Evolutionary conservation across 2,888 invertebrate species (phyloP).

Genomic region (Eupithecia dodoneata): DNA sequence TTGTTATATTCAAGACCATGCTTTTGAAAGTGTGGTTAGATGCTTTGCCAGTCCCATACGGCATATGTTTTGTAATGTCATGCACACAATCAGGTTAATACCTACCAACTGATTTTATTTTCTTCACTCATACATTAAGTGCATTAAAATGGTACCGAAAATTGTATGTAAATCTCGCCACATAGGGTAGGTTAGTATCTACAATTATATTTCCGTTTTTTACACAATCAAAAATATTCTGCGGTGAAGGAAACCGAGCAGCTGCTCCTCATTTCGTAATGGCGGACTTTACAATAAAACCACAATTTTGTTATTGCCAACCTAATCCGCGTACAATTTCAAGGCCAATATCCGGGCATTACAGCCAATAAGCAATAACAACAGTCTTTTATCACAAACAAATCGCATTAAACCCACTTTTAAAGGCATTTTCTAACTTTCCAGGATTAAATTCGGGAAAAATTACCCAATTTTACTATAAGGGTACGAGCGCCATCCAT

Average conservation of each 20-base stretch:
- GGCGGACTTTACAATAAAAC: background rate
- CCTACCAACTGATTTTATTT: background rate
- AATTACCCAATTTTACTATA: constrained; percentile 63
- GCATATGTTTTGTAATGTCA: background rate
- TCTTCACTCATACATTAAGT: background rate
- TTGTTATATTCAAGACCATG: background rate
- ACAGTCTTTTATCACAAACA: constrained; percentile 34
- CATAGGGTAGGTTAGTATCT: too few species aligned
- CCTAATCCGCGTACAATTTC: constrained; percentile 14
- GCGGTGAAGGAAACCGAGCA: background rate
- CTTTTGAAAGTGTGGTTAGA: background rate
- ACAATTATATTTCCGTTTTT: too few species aligned
- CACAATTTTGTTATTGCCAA: constrained; percentile 18
- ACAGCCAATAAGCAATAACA: constrained; percentile 30
- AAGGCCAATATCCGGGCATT: constrained; percentile 13
- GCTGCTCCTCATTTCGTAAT: background rate
- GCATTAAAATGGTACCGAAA: background rate
- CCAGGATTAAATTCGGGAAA: constrained; percentile 54
- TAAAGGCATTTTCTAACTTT: constrained; percentile 41
- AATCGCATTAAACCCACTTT: constrained; percentile 36
- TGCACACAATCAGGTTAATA: background rate
- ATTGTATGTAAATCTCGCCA: too few species aligned
- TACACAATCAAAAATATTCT: background rate
- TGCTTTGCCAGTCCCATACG: background rate
- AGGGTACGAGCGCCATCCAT: constrained; percentile 54